A percentile compares a stretch with the other conserved stretches of the same genome.
Conservation (phyloP, 2,797 vertebrate species). For the Limosa lapponica region DNA sequence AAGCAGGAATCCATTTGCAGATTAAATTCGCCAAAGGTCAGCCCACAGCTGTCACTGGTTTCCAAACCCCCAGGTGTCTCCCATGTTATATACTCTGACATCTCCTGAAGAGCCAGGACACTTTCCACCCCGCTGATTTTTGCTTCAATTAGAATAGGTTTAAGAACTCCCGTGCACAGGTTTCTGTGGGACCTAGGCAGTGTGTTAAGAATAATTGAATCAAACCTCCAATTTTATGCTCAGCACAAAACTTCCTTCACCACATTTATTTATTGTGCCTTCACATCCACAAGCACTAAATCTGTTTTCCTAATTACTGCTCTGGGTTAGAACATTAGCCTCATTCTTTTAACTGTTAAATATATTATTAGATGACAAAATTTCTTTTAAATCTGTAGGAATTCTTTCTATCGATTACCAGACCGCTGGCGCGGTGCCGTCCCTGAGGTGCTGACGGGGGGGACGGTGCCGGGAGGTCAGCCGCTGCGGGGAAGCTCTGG, state of each 20-base stretch:
- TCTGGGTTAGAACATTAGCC: neutral
- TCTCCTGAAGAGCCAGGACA: slow-evolving; percentile 66
- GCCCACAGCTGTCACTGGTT: slow-evolving; percentile 68
- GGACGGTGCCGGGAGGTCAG: fast-evolving
- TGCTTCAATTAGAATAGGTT: slow-evolving; percentile 73
- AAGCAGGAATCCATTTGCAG: slow-evolving; percentile 78
- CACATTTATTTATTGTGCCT: slow-evolving; percentile 48
- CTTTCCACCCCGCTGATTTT: slow-evolving; percentile 72
- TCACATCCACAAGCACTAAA: slow-evolving; percentile 24
- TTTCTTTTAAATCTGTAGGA: neutral
- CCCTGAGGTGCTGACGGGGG: neutral
- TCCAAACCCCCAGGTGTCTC: slow-evolving; percentile 50
- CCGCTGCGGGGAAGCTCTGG: fast-evolving
- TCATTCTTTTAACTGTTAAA: slow-evolving; percentile 11
- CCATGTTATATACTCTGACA: slow-evolving; percentile 59
- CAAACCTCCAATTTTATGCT: slow-evolving; percentile 49
- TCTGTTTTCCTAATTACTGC: slow-evolving; percentile 58
- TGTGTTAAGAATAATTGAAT: slow-evolving; percentile 71
- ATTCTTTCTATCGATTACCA: neutral
- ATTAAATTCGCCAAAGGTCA: slow-evolving; percentile 79
- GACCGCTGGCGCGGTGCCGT: neutral
- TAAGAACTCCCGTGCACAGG: slow-evolving; percentile 54
- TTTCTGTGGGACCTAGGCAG: slow-evolving; percentile 58
- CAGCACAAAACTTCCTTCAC: slow-evolving; percentile 33
- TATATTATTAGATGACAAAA: neutral